These are phyloP conservation scores for Macrotis lagotis DNA, from an alignment of 2,113 vertebrate species.

Conservation along the genomic window DNA sequence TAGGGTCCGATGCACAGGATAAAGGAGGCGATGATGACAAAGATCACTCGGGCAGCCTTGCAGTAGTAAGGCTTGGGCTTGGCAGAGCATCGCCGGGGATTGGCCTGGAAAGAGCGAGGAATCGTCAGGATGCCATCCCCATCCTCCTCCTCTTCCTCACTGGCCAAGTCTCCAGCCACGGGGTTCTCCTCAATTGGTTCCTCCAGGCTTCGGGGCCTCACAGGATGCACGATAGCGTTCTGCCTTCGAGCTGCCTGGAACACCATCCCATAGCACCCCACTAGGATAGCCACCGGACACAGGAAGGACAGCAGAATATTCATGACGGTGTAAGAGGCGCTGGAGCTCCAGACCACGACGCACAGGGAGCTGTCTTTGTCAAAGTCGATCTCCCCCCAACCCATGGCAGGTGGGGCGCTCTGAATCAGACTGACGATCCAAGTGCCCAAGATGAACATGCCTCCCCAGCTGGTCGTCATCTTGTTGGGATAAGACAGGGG, in stretches of 20 bases:
- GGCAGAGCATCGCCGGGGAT: slow-evolving; percentile 24
- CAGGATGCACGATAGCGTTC: slow-evolving; percentile 89
- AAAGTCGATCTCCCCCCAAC: slow-evolving; percentile 90
- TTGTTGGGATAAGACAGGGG: slow-evolving; percentile 91
- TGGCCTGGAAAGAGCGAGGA: not conserved
- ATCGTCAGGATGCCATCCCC: slow-evolving; percentile 53
- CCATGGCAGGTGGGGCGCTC: slow-evolving; percentile 91
- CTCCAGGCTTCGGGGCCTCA: slow-evolving; percentile 80
- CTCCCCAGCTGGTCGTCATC: slow-evolving; percentile 89
- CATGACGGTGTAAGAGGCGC: slow-evolving; percentile 87
- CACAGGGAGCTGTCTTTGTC: slow-evolving; percentile 87
- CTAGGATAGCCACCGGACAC: slow-evolving; percentile 89
- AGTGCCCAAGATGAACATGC: slow-evolving; percentile 88
- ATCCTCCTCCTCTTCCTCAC: slow-evolving; percentile 6
- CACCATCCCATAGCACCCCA: slow-evolving; percentile 92
- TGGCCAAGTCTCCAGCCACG: slow-evolving; percentile 55
- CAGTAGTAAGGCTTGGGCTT: slow-evolving; percentile 85
- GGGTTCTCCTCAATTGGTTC: slow-evolving; percentile 65
- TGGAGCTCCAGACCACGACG: slow-evolving; percentile 90
- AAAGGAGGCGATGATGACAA: slow-evolving; percentile 91
- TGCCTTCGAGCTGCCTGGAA: slow-evolving; percentile 90
- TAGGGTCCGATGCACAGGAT: slow-evolving; percentile 92
- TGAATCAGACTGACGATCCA: slow-evolving; percentile 90
- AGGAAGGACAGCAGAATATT: slow-evolving; percentile 88
- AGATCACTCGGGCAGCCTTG: slow-evolving; percentile 92